Conservation (phyloP, 2,888 invertebrate genomes). For the Listrodromus nycthemerus region DNA sequence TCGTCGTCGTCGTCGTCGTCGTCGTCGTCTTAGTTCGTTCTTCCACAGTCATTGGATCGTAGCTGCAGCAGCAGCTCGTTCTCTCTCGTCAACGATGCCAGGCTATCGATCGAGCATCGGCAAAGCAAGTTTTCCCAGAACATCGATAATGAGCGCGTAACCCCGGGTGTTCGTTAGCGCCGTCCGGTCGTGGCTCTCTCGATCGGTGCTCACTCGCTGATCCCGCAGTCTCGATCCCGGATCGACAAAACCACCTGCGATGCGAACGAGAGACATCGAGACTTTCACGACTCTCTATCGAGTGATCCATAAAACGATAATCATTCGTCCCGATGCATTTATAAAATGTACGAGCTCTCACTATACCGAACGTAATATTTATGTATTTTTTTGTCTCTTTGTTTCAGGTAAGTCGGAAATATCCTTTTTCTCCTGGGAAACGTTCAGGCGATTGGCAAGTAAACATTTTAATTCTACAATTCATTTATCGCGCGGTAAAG, state of each 20-base stretch:
- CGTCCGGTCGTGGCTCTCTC: constrained; percentile 55
- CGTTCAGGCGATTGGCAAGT: constrained; percentile 16
- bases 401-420: constrained; percentile 66
- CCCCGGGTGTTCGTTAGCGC: constrained; percentile 67
- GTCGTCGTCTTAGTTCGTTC: constrained; percentile 41
- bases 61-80: constrained; percentile 56
- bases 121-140: constrained; percentile 68
- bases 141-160: constrained; percentile 66
- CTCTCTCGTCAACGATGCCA: constrained; percentile 61
- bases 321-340: constrained; percentile 40
- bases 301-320: constrained; percentile 55
- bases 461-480: neutral
- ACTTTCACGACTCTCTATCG: constrained; percentile 52
- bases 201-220: constrained; percentile 31
- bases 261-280: constrained; percentile 27
- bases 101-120: constrained; percentile 64
- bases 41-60: constrained; percentile 51
- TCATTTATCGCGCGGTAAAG: neutral
- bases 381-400: constrained; percentile 35
- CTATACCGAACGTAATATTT: neutral
- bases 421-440: neutral
- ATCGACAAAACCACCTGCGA: constrained; percentile 28
- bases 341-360: neutral
- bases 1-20: constrained; percentile 20
- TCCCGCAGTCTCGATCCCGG: constrained; percentile 33